phyloP scores from a whole-genome alignment of 2,888 invertebrate genomes.

The Quadroppia sp. region DNA sequence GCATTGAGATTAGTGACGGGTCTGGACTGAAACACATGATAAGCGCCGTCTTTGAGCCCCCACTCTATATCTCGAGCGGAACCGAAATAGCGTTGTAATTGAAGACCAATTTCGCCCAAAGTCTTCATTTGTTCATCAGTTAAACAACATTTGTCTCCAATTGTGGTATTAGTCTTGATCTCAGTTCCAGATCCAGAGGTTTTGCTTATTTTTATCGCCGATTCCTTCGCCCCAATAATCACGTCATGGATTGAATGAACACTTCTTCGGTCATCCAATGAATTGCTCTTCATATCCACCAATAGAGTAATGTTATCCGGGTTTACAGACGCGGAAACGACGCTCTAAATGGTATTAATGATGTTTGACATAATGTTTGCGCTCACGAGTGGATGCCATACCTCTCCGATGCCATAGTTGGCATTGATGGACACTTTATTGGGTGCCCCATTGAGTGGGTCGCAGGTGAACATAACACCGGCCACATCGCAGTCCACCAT shows the following conservation, averaged over 20 bases:
- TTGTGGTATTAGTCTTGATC: neutral
- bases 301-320: conserved; percentile 64
- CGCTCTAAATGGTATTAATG: neutral
- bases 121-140: neutral
- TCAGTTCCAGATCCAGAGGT: neutral
- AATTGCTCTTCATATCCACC: conserved; percentile 32
- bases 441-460: conserved; percentile 69
- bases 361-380: too few relatives aligned
- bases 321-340: conserved; percentile 71
- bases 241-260: conserved; percentile 23
- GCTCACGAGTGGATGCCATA: neutral
- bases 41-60: conserved; percentile 62
- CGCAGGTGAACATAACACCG: conserved; percentile 75
- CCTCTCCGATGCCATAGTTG: conserved; percentile 71
- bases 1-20: conserved; percentile 68
- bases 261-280: neutral
- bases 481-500: conserved; percentile 64
- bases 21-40: conserved; percentile 65
- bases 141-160: neutral
- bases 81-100: conserved; percentile 54
- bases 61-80: conserved; percentile 72
- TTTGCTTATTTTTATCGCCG: neutral
- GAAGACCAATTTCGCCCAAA: conserved; percentile 21
- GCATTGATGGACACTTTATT: conserved; percentile 67
- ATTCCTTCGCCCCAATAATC: conserved; percentile 17